phyloP scores from a whole-genome alignment of 2,888 invertebrate species.

The Julus scandinavius region DNA sequence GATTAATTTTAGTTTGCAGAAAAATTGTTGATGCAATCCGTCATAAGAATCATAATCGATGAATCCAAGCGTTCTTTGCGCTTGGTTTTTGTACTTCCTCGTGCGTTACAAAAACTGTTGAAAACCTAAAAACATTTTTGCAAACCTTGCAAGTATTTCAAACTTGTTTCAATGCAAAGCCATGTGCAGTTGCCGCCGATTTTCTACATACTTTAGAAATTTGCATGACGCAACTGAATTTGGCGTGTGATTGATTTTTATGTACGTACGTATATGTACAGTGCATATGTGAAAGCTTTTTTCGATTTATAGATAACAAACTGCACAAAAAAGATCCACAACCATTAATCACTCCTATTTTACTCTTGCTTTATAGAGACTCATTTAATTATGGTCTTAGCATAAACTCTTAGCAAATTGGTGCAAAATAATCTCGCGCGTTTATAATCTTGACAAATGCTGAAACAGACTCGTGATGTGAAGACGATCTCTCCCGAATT shows the following conservation, averaged over 20 bases:
- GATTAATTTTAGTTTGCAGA: too few species aligned
- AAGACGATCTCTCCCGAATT: neutral
- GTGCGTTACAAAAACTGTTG: neutral
- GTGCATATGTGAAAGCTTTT: neutral
- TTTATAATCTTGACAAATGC: slow-evolving; percentile 31
- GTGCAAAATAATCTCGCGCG: neutral
- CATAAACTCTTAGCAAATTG: neutral
- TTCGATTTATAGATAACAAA: neutral
- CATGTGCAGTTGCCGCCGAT: neutral
- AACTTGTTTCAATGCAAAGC: neutral
- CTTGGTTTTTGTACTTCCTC: neutral
- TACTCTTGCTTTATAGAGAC: neutral
- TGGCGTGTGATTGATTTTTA: neutral
- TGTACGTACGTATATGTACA: too few species aligned
- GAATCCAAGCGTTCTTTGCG: neutral
- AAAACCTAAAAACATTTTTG: neutral
- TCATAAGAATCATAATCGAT: neutral
- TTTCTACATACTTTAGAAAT: too few species aligned
- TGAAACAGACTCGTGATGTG: neutral
- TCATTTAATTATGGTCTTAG: slow-evolving; percentile 20
- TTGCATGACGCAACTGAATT: neutral
- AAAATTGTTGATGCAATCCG: too few species aligned
- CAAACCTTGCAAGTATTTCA: neutral
- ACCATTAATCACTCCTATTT: slow-evolving; percentile 3
- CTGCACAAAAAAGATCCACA: neutral